Evolutionary conservation across 2,888 invertebrate genomes (phyloP), one percentile per base, ranked within the genome.

Genomic region (Saturnia japonica): DNA sequence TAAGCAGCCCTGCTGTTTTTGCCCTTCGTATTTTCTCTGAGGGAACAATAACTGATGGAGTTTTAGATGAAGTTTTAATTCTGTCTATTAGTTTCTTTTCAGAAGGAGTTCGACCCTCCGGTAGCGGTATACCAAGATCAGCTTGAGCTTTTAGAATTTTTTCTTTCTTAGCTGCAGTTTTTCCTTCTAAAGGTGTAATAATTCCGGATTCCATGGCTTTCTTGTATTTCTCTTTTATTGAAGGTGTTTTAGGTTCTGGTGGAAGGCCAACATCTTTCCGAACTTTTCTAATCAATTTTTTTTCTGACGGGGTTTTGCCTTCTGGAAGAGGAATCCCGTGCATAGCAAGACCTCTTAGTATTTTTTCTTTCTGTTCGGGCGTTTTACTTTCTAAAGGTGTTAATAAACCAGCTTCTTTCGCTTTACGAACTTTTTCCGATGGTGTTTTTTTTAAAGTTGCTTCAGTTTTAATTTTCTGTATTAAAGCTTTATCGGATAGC

Each of bases 351-450:
- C 69, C 78, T 72, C 60, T 76, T 0, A 84, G 28, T 19, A 85
- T 78, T 74, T 77, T 77, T 76, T 82, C 81, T 71, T 82, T 83
- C 64, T 83, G 74, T 16, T 73, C 69, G 6, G 71, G 67, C 16
- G 78, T 70, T 76, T 80, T 80, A 0, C 82, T 82, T 73, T 82
- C 79, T 67, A 85, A 71, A 0, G 83, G 83, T 14, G 78, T 77
- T 34, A 82, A 71, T 1, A 81, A 25, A 0, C 83, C 83, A 3
- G 76, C 78, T 8, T 70, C 76, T 74, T 76, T 75, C 8, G 77
- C 79, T 74, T 77, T 74, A 22, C 74, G 66, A n/a, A 78, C 54
- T 71, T 67, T 74, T 64, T 72, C 73, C 34, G 76, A 75, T 19
- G 71, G 69, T n/a, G 67, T 34, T 25, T 34, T 51, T 45, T 43